These are phyloP conservation scores for Drosophila parthenogenetica DNA, from an alignment of 2,888 invertebrate species.

Conservation along the genomic window DNA sequence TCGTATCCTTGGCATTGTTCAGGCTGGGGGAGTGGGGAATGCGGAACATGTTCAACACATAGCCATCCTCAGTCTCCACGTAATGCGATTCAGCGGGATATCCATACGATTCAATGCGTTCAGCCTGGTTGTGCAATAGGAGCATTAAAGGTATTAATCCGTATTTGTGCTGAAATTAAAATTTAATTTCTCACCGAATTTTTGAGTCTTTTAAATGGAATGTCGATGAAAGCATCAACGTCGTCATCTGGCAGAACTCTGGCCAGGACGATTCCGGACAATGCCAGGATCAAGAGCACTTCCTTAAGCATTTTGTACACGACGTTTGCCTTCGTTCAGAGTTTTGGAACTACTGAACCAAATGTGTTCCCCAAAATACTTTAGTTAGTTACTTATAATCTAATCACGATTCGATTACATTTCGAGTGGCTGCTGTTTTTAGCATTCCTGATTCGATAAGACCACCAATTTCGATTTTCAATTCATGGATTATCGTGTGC, in stretches of 20 bases:
- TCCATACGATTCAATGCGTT: conserved; percentile 76
- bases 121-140: conserved; percentile 53
- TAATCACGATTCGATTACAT: conserved; percentile 55
- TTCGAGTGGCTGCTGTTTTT: conserved; percentile 31
- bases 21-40: conserved; percentile 88
- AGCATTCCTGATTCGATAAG: conserved; percentile 28
- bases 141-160: conserved; percentile 3
- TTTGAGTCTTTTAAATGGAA: conserved; percentile 70
- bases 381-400: conserved; percentile 23
- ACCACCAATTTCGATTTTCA: background rate
- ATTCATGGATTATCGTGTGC: conserved; percentile 29
- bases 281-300: conserved; percentile 31
- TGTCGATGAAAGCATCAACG: conserved; percentile 64
- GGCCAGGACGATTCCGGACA: conserved; percentile 35
- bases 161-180: background rate
- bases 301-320: conserved; percentile 39
- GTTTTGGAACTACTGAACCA: conserved; percentile 40
- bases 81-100: conserved; percentile 90
- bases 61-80: conserved; percentile 92
- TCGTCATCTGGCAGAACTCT: conserved; percentile 14
- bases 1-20: conserved; percentile 72
- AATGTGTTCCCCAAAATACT: background rate
- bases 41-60: conserved; percentile 92
- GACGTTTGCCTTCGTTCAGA: conserved; percentile 17
- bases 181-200: conserved; percentile 54